Conservation (phyloP, 2,888 invertebrate genomes). For the Camptogramma bilineatum region DNA sequence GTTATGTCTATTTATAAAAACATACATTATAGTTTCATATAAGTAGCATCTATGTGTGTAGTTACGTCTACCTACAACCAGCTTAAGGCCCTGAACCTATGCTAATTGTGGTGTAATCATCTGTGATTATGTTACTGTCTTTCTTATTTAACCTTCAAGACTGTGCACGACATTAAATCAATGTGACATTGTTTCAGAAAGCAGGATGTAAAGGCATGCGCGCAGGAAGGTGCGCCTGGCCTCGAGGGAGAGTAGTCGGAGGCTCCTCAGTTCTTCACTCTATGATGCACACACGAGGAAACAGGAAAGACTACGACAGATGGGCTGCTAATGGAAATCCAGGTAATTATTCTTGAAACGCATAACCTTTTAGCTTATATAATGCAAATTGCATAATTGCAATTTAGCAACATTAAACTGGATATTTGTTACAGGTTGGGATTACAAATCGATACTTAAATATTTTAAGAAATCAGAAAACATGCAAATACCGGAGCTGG, state of each 20-base stretch:
- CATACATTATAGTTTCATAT: too few species aligned
- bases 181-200: conserved; percentile 52
- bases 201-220: conserved; percentile 90
- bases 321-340: conserved; percentile 83
- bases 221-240: conserved; percentile 92
- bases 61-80: too few species aligned
- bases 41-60: too few species aligned
- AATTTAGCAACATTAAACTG: background rate
- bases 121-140: background rate
- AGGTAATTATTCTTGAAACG: conserved; percentile 61
- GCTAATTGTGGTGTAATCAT: background rate
- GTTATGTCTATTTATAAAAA: background rate
- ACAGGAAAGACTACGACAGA: conserved; percentile 79
- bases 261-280: conserved; percentile 87
- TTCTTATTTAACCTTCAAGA: background rate
- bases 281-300: conserved; percentile 87
- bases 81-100: background rate
- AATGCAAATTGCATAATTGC: background rate
- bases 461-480: conserved; percentile 90
- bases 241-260: conserved; percentile 92
- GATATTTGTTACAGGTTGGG: conserved; percentile 85
- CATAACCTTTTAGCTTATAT: background rate
- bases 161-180: background rate
- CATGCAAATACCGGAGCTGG: conserved; percentile 76
- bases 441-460: conserved; percentile 86